phyloP scores from a whole-genome alignment of 2,888 invertebrate species.

The Tiliacea citrago region DNA sequence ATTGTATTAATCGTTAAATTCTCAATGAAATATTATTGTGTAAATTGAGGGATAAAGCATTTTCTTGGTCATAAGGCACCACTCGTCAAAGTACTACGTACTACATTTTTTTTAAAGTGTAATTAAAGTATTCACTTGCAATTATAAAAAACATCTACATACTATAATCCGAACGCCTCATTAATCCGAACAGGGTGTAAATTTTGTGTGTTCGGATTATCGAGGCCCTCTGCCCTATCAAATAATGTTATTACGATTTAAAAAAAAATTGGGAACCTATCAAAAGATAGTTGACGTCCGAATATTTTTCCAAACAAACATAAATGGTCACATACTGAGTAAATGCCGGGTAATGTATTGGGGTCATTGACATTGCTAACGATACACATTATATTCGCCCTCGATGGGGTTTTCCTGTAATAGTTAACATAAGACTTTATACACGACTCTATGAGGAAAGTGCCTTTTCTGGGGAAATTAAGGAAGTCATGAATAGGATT shows the following conservation, averaged over 20 bases:
- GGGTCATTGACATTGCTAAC: slow-evolving; percentile 40
- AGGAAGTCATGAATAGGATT: background rate
- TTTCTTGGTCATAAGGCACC: no score
- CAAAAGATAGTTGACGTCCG: slow-evolving; percentile 9
- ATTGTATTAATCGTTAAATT: no score
- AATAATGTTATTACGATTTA: background rate
- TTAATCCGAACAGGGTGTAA: no score
- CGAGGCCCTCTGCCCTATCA: no score
- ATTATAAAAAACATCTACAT: no score
- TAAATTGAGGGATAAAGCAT: no score
- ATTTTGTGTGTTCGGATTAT: no score
- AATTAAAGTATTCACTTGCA: no score
- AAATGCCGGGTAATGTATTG: slow-evolving; percentile 12
- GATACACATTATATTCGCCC: slow-evolving; percentile 30
- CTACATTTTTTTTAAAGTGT: no score
- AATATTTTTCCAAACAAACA: slow-evolving; percentile 23
- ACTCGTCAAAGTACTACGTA: no score
- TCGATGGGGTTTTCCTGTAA: slow-evolving; percentile 46
- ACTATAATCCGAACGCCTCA: no score
- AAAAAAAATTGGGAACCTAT: background rate
- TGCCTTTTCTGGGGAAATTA: slow-evolving; percentile 3
- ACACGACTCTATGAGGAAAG: background rate
- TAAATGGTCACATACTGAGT: slow-evolving; percentile 13
- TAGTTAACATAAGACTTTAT: slow-evolving; percentile 9
- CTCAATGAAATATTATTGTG: no score